phyloP scores from a whole-genome alignment of 2,888 invertebrate species.

The Rotaria socialis region DNA sequence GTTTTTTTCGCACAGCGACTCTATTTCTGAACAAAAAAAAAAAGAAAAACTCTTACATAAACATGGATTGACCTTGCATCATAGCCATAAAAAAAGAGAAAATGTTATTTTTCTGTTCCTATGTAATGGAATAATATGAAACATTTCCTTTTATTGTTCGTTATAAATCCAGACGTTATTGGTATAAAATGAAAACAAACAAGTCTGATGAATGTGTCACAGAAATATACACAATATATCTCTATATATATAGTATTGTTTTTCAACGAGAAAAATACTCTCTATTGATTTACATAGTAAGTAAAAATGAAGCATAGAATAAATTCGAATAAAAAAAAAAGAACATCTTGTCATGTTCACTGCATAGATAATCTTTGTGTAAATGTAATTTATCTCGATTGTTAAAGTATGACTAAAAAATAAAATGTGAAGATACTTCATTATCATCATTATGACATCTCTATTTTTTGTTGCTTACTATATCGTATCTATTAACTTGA shows the following conservation, averaged over 20 bases:
- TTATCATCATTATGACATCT: slow-evolving; percentile 3
- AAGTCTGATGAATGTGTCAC: background rate
- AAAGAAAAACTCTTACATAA: too few relatives aligned
- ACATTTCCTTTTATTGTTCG: background rate
- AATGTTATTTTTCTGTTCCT: background rate
- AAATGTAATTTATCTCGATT: slow-evolving; percentile 9
- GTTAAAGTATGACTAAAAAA: background rate
- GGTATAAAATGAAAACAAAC: background rate
- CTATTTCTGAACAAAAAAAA: too few relatives aligned
- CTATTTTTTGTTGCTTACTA: background rate
- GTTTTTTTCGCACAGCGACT: background rate
- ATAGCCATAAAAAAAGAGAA: background rate
- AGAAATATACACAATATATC: too few relatives aligned
- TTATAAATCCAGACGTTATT: background rate
- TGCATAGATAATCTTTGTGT: background rate
- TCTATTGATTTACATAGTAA: background rate
- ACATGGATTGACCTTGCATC: background rate
- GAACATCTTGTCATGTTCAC: background rate
- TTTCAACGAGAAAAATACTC: background rate
- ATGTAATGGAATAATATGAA: background rate
- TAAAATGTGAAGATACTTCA: background rate
- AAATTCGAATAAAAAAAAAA: background rate
- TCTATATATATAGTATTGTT: background rate
- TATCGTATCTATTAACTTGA: background rate
- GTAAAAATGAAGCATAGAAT: background rate